Base-by-base conservation (phyloP, 2,888 invertebrate genomes). In the Cinara cedri region DNA sequence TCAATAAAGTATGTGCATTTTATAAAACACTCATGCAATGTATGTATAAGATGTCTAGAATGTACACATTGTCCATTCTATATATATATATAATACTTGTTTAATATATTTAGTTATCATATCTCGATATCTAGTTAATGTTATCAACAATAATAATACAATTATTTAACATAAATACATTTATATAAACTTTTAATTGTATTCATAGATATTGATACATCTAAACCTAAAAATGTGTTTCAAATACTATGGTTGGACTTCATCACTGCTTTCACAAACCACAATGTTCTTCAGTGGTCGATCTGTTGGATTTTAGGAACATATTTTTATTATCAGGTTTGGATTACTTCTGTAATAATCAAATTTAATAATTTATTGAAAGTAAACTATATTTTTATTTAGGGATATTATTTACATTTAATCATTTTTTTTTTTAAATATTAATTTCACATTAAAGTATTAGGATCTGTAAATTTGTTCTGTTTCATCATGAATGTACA, bases 281-380 rank as follows among this genome's bases (percentile, higher is more conserved):
- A 82, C 8, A 85, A 86, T 81, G 85, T 87, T 34, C 74, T 87
- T 11, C 86, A 86, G 81, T 89, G 89, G 88, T 87, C 87, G 24
- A 78, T 88, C 8, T 89, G 88, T 88, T 88, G 88, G 88, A 86
- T 87, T 0, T 83, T 88, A 34, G 87, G 87, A 0, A 87, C 87
- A 9, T 87, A 87, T 82, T 87, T 87, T 49, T 87, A 86, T 82
- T 85, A 86, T 75, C 88, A 88, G 55, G 82, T 81, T 68, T 57
- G 78, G 13, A 60, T 60, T 60, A 46, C 54, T 80, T 80, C 63
- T 70, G 49, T 72, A 51, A 46, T 74, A 60, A 74, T 72, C 51
- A 74, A 71, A 34, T 72, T 62, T 14, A 74, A 49, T 55, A 49
- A 54, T 63, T 62, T 44, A 51, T 55, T 62, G 74, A 19, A 51